Conservation (phyloP, 1,140 invertebrate genomes). For the Frieseomelitta varia region DNA sequence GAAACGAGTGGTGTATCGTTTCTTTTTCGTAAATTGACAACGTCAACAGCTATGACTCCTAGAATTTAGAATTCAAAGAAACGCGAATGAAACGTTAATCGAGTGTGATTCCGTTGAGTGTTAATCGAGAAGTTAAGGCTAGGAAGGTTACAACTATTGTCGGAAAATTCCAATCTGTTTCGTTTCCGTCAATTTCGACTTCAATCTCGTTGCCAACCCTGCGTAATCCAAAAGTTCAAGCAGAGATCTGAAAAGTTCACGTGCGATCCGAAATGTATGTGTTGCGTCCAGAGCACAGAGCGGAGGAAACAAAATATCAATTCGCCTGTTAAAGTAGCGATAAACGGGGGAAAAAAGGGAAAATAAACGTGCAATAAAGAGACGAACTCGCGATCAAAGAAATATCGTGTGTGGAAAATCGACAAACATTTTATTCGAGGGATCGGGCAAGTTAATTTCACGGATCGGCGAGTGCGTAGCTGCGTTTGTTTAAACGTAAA, state of each 20-base stretch:
- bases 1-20: neutral
- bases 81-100: too few species aligned
- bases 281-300: fast-evolving
- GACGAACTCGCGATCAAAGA: neutral
- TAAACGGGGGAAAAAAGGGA: too few species aligned
- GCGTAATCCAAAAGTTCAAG: too few species aligned
- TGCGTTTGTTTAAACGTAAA: conserved; percentile 30
- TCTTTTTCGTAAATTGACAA: neutral
- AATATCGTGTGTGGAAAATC: neutral
- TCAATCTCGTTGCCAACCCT: too few species aligned
- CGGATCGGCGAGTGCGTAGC: neutral
- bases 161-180: too few species aligned
- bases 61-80: neutral
- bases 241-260: too few species aligned
- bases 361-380: neutral
- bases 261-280: too few species aligned
- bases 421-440: neutral
- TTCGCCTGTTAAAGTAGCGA: neutral
- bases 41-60: neutral
- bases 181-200: too few species aligned
- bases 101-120: too few species aligned
- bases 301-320: neutral
- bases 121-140: too few species aligned
- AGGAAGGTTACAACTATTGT: too few species aligned
- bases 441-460: conserved; percentile 10